Evolutionary conservation across 2,797 vertebrate species (phyloP).

Genomic region (Periparus ater): DNA sequence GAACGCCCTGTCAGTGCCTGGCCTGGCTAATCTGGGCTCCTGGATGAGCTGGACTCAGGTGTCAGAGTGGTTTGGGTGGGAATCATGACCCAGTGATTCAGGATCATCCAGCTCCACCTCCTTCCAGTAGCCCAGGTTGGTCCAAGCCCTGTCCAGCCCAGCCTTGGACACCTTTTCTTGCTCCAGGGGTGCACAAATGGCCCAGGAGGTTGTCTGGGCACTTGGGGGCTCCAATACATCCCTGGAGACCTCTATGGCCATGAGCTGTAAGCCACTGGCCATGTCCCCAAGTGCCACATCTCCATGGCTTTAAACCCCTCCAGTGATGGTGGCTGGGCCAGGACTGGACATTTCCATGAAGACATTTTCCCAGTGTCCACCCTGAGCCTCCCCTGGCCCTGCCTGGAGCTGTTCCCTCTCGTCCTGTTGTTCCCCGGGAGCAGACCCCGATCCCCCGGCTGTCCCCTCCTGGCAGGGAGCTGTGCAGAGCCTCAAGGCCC

Average conservation of each 20-base stretch:
- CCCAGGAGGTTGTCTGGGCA: neutral
- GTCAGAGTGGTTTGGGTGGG: neutral
- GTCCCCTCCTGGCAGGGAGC: neutral
- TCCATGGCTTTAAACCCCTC: neutral
- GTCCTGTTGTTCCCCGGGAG: neutral
- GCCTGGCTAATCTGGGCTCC: neutral
- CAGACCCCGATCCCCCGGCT: fast-evolving
- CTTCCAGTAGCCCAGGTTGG: neutral
- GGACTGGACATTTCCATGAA: neutral
- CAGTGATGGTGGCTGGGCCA: neutral
- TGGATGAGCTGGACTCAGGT: neutral
- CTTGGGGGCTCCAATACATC: neutral
- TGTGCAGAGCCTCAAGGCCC: neutral
- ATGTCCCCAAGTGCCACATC: neutral
- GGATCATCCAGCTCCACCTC: neutral
- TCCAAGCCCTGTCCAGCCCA: neutral
- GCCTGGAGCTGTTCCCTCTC: fast-evolving
- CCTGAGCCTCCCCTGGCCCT: neutral
- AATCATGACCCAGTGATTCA: no score
- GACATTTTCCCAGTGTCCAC: fast-evolving
- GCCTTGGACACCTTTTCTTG: neutral
- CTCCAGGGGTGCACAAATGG: fast-evolving
- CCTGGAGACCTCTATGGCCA: neutral
- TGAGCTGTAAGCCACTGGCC: neutral
- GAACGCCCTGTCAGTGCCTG: neutral